phyloP scores from a whole-genome alignment of 2,113 vertebrate species.

The Calyptommatus sinebrachiatus region DNA sequence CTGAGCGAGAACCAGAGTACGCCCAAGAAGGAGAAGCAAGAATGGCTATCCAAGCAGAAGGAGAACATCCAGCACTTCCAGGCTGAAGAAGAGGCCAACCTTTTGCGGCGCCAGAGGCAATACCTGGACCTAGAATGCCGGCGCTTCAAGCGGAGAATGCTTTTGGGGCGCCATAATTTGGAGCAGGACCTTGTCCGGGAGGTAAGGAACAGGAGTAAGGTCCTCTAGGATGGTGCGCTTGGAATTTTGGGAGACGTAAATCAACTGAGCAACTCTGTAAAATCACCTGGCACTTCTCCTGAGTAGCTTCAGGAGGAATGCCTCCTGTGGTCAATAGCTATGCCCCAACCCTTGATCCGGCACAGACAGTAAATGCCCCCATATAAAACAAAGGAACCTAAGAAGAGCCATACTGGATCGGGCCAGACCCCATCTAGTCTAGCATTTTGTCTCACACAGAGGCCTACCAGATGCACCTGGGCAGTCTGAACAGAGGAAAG shows the following conservation, averaged over 20 bases:
- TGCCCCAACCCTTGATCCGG: too few species aligned
- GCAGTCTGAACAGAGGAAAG: too few species aligned
- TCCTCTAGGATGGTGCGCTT: neutral
- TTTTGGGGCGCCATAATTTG: slow-evolving; percentile 92
- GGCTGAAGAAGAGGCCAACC: slow-evolving; percentile 95
- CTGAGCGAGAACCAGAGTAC: slow-evolving; percentile 98
- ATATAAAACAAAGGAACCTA: too few species aligned
- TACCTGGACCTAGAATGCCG: slow-evolving; percentile 96
- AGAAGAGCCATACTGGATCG: too few species aligned
- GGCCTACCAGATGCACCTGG: too few species aligned
- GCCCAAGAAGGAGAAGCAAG: slow-evolving; percentile 98
- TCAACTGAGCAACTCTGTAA: neutral
- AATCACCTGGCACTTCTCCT: too few species aligned
- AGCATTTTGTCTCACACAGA: too few species aligned
- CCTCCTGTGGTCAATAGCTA: too few species aligned
- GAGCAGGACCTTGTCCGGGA: slow-evolving; percentile 95
- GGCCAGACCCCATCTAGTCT: too few species aligned
- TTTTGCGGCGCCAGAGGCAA: slow-evolving; percentile 91
- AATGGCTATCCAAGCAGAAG: slow-evolving; percentile 98
- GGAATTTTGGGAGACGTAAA: neutral
- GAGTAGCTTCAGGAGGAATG: too few species aligned
- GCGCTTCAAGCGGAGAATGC: slow-evolving; percentile 93
- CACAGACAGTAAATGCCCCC: too few species aligned
- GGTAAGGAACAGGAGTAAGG: slow-evolving; percentile 66
- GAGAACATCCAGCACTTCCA: slow-evolving; percentile 98